A percentile compares a stretch with the other conserved stretches of the same genome.
phyloP scores from a whole-genome alignment of 1,140 invertebrate species.

The Zaprionus tsacasi region DNA sequence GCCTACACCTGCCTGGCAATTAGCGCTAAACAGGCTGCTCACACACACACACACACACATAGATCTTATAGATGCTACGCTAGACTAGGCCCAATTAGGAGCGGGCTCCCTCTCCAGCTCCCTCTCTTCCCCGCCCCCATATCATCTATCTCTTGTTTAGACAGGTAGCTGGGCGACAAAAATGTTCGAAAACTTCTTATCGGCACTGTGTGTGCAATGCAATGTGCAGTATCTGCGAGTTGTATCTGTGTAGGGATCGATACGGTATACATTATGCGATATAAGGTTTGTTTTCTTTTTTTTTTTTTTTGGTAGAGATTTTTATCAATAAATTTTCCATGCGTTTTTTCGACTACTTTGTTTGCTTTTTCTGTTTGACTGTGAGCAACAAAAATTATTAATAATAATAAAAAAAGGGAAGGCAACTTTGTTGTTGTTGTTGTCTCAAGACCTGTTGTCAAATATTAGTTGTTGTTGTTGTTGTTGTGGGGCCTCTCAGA shows the following conservation, averaged over 20 bases:
- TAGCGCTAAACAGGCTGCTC: constrained; percentile 40
- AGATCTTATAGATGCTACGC: constrained; percentile 16
- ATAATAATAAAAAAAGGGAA: constrained; percentile 43
- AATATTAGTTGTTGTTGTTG: constrained; percentile 26
- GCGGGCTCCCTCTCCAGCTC: not conserved
- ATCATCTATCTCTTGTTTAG: constrained; percentile 35
- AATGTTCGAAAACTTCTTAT: constrained; percentile 40
- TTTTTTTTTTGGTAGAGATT: constrained; percentile 34
- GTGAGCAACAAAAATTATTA: constrained; percentile 43
- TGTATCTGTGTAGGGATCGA: constrained; percentile 11
- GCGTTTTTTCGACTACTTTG: constrained; percentile 21
- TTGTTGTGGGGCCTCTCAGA: constrained; percentile 33
- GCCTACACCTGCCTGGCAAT: constrained; percentile 40
- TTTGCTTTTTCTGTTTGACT: constrained; percentile 19
- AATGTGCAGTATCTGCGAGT: constrained; percentile 12
- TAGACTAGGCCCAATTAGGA: constrained; percentile 44
- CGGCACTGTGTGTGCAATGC: constrained; percentile 3
- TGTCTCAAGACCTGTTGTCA: constrained; percentile 46
- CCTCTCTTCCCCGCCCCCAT: not conserved
- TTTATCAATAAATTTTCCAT: constrained; percentile 50
- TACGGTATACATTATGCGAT: too few relatives aligned
- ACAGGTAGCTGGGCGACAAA: constrained; percentile 43
- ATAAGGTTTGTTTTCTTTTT: constrained; percentile 14
- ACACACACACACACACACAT: not conserved
- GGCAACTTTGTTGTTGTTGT: constrained; percentile 5